Evolutionary conservation across 64 coral and sea anemone genomes (phyloP).

Genomic region (Anthopleura sola): DNA sequence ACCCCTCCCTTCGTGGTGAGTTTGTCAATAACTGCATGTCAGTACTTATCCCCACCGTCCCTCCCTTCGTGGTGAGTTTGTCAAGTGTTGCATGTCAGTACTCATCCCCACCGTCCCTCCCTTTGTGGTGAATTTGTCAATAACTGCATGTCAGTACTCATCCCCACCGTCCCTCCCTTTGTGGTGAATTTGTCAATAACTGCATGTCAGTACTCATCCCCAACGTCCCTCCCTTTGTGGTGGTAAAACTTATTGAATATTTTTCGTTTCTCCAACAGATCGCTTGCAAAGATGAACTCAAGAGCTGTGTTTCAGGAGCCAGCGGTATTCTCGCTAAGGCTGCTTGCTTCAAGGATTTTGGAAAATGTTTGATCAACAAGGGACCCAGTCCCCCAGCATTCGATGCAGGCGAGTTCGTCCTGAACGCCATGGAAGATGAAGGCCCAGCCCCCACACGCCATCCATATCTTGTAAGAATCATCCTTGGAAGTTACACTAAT

Average conservation of each 20-base stretch:
- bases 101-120: constrained; percentile 31
- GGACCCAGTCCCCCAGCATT: constrained; percentile 20
- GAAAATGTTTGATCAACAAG: constrained; percentile 43
- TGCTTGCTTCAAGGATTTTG: constrained; percentile 30
- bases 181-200: constrained; percentile 12
- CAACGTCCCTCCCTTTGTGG: constrained; percentile 31
- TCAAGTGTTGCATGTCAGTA: background rate
- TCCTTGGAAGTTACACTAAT: background rate
- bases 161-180: constrained; percentile 30
- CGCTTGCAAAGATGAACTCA: constrained; percentile 35
- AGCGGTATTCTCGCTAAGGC: constrained; percentile 23
- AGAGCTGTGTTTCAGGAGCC: constrained; percentile 7
- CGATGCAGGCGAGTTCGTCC: constrained; percentile 20
- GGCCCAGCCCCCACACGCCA: constrained; percentile 17
- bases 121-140: constrained; percentile 21
- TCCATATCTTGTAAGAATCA: constrained; percentile 29
- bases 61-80: constrained; percentile 32
- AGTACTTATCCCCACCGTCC: constrained; percentile 30
- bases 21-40: constrained; percentile 22
- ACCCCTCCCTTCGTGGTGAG: constrained; percentile 26
- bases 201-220: constrained; percentile 41
- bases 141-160: constrained; percentile 27
- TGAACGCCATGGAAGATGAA: constrained; percentile 2
- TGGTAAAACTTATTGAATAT: constrained; percentile 19
- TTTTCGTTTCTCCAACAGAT: background rate